Evolutionary conservation across 2,113 vertebrate genomes (phyloP), one percentile per base, ranked within the genome.

Genomic region (Strigops habroptila): DNA sequence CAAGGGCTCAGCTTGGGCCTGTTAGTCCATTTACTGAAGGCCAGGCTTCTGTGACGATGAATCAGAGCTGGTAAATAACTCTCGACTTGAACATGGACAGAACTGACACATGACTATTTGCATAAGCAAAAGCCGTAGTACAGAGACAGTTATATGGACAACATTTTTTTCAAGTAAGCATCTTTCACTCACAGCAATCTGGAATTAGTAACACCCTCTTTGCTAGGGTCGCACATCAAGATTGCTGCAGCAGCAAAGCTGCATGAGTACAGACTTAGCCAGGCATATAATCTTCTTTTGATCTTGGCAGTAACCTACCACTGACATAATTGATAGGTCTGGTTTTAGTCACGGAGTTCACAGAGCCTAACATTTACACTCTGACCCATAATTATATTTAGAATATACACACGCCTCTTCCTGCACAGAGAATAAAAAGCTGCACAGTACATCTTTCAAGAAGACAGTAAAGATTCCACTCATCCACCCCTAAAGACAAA

Each of bases 251-350:
- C 62, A 76, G 70, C 75, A 79, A 51, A 52, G 67, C 63, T 55
- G 55, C 33, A 14, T 10, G 35, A 88, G 37, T 14, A 6, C 52
- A 86, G 91, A 63, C 8, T 74, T 37, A 78, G 68, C 64, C 64
- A 93, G 73, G 65, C 80, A 88, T 95, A 41, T 93, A 96, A 96
- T 88, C 92, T 91, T 41, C 64, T 71, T 82, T 31, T 78, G 92
- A 55, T 88, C 68, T 62, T 46, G 86, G 90, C 83, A 95, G 79
- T 52, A 79, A 90, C 49, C 52, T 93, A 83, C 92, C 80, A 86
- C 88, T 73, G 92, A 52, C 69, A 92, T 91, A 96, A 95, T 62
- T 92, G 89, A 82, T 95, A 84, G 88, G 69, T 84, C 80, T 94
- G 70, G 57, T 82, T 88, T 89, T 84, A 73, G 60, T 52, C 51